These are phyloP conservation scores for Melanocharis versteri DNA, from an alignment of 2,113 vertebrate genomes.

Conservation along the genomic window DNA sequence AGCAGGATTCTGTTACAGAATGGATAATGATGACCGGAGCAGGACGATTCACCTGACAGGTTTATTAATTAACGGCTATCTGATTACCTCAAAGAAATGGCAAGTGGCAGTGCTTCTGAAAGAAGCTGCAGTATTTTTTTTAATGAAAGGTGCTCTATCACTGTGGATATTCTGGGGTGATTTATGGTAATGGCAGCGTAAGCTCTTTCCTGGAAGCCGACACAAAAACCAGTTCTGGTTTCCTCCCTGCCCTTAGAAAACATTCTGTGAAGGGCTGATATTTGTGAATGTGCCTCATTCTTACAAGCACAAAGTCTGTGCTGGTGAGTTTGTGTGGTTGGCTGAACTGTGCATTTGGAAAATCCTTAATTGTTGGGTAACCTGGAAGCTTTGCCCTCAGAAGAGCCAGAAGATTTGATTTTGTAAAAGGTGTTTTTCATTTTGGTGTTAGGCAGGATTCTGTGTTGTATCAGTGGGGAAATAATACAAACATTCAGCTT, in stretches of 20 bases:
- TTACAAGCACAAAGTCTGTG: not conserved
- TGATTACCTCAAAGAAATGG: slow-evolving; percentile 80
- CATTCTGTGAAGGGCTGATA: not conserved
- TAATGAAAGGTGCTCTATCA: not conserved
- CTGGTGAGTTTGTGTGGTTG: not conserved
- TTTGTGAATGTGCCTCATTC: not conserved
- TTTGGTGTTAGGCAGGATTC: not conserved
- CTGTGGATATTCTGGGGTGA: not conserved
- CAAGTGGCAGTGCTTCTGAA: slow-evolving; percentile 37
- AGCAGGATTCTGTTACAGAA: slow-evolving; percentile 87
- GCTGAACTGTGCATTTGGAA: not conserved
- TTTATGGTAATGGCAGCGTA: not conserved
- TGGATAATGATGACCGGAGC: slow-evolving; percentile 83
- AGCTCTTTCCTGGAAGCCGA: not conserved
- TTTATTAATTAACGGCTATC: slow-evolving; percentile 95
- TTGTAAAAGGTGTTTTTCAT: not conserved
- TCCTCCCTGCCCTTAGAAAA: not conserved
- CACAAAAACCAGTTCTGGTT: not conserved
- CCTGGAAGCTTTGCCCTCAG: not conserved
- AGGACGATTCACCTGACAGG: slow-evolving; percentile 88
- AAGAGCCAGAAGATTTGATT: not conserved
- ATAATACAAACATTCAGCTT: not conserved
- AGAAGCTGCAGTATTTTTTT: not conserved
- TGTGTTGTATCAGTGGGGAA: not conserved
- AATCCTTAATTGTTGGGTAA: not conserved